Base-by-base conservation (phyloP, 2,888 invertebrate genomes). In the Nomada fucata region DNA sequence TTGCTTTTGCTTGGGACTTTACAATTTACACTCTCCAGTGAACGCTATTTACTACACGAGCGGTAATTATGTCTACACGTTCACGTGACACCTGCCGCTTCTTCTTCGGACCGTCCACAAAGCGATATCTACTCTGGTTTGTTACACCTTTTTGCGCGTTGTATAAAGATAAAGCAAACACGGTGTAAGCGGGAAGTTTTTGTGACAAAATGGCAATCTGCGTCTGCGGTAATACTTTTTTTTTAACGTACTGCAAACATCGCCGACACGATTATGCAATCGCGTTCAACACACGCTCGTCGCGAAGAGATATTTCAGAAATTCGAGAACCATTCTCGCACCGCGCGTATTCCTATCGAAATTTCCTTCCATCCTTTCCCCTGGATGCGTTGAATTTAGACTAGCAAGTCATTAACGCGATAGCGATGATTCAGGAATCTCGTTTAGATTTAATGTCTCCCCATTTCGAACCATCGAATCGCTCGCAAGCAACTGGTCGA, bases 11-110 rank as follows among this genome's bases (percentile, higher is more conserved):
- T 55, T n/a, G 15, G 70, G 52, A 42, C 79, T 68, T 80, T 67
- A 63, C 73, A 74, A 79, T 74, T 85, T 57, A 47, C 75, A 63
- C 69, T 82, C 77, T 52, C 73, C 23, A 67, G 47, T n/a, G 26
- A 44, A 52, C 44, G 47, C 55, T 55, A 74, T 70, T 74, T 73
- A 60, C 85, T 77, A 64, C 55, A 26, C 15, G 23, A 20, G 5
- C 2, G 47, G 52, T 15, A 70, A 67, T 20, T 36, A 13, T 20
- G 11, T 18, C 10, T 59, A 10, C 29, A 23, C 26, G 59, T 26
- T 50, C 15, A 74, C 55, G 50, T 71, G 26, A 61, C 7, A 36
- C 65, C 20, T 13, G 44, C 59, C 13, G 36, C 61, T 77, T 78
- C 73, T 65, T 63, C 53, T 63, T 77, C 15, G 2, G 11, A 23